phyloP scores from a whole-genome alignment of 2,888 invertebrate species.

The Limnephilus marmoratus region DNA sequence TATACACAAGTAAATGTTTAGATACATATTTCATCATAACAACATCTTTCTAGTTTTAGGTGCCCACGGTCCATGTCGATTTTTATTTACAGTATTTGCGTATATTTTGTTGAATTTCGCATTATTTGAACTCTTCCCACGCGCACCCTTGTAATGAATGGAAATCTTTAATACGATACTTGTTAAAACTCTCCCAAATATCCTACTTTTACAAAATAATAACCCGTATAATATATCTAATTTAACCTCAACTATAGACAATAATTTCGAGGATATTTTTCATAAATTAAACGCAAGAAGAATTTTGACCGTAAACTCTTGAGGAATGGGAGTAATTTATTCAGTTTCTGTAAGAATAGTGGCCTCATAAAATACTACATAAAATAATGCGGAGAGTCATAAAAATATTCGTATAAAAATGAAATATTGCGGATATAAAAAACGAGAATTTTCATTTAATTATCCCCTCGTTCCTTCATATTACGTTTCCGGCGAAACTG shows the following conservation, averaged over 20 bases:
- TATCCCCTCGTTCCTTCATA: conserved; percentile 3
- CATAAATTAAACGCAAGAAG: conserved; percentile 18
- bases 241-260: not conserved
- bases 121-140: not conserved
- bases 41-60: no score
- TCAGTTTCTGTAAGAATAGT: conserved; percentile 12
- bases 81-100: not conserved
- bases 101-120: not conserved
- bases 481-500: not conserved
- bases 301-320: conserved; percentile 21
- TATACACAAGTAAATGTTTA: no score
- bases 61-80: no score
- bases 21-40: no score
- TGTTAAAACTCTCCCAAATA: no score
- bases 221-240: not conserved
- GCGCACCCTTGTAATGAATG: no score
- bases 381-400: conserved; percentile 33
- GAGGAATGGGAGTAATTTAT: conserved; percentile 24
- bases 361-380: conserved; percentile 6
- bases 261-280: conserved; percentile 18
- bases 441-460: conserved; percentile 29
- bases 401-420: conserved; percentile 39
- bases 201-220: not conserved
- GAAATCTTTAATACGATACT: no score
- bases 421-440: conserved; percentile 29